Evolutionary conservation across 2,888 invertebrate genomes (phyloP).

Genomic region (Pocota personata): DNA sequence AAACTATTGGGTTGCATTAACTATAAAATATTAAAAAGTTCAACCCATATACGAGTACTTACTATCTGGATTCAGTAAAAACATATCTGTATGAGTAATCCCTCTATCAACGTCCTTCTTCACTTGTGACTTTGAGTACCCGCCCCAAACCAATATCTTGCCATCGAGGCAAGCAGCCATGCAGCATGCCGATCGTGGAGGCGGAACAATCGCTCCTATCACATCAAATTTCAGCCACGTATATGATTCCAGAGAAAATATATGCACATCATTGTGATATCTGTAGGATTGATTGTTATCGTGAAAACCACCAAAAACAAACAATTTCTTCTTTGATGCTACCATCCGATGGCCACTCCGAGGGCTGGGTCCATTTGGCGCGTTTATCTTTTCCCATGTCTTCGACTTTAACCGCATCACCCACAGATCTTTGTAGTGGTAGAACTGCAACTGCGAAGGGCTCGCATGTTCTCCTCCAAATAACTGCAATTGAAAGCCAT

Average conservation of each 20-base stretch:
- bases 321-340: conserved; percentile 88
- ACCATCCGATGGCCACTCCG: conserved; percentile 96
- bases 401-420: conserved; percentile 89
- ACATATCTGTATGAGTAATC: conserved; percentile 88
- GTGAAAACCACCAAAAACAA: conserved; percentile 96
- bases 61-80: conserved; percentile 86
- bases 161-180: conserved; percentile 84
- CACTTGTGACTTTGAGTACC: conserved; percentile 89
- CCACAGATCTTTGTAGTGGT: conserved; percentile 97
- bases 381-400: conserved; percentile 92
- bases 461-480: conserved; percentile 98
- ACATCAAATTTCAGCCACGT: conserved; percentile 90
- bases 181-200: conserved; percentile 91
- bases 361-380: conserved; percentile 91
- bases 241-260: conserved; percentile 91
- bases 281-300: conserved; percentile 94
- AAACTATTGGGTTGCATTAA: too few relatives aligned
- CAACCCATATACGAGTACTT: conserved; percentile 78
- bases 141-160: conserved; percentile 88
- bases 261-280: conserved; percentile 94
- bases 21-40: too few relatives aligned
- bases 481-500: conserved; percentile 76
- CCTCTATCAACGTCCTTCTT: conserved; percentile 91
- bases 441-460: conserved; percentile 94
- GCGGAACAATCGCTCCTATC: conserved; percentile 86